These are phyloP conservation scores for Physocephala rufipes DNA, from an alignment of 2,888 invertebrate genomes.

Conservation along the genomic window DNA sequence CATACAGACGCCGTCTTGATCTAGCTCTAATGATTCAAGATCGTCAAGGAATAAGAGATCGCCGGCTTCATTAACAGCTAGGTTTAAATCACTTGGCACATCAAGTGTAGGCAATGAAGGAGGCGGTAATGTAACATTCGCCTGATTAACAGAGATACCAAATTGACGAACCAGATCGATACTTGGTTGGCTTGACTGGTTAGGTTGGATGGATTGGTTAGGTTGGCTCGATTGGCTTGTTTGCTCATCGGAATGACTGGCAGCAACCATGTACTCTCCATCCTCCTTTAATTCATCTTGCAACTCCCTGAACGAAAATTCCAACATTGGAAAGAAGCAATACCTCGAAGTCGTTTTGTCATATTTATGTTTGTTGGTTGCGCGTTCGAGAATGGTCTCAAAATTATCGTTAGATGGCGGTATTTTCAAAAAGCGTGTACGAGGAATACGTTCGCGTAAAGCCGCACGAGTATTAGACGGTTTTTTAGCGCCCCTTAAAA, in stretches of 20 bases:
- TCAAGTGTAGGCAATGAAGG: background rate
- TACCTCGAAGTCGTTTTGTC: constrained; percentile 1
- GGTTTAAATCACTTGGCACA: background rate
- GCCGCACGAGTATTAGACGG: background rate
- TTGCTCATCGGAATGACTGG: background rate
- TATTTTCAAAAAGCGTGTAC: background rate
- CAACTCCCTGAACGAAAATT: background rate
- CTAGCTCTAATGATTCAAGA: background rate
- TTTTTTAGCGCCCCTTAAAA: background rate
- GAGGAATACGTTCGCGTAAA: constrained; percentile 5
- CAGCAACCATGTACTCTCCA: too few relatives aligned
- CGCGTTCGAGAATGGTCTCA: background rate
- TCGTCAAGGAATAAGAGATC: background rate
- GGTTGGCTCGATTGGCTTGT: constrained; percentile 27
- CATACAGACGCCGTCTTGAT: background rate
- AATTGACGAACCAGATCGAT: constrained; percentile 43
- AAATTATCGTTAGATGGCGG: background rate
- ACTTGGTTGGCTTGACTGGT: constrained; percentile 27
- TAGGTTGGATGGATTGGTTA: too few relatives aligned
- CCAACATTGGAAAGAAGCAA: constrained; percentile 15
- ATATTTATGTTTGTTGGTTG: background rate
- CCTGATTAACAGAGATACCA: constrained; percentile 18
- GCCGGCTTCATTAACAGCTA: constrained; percentile 4
- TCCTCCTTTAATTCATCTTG: background rate
- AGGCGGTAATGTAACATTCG: background rate